A percentile compares a stretch with the other conserved stretches of the same genome.
phyloP scores from a whole-genome alignment of 2,113 vertebrate genomes.

The Probosciger aterrimus region DNA sequence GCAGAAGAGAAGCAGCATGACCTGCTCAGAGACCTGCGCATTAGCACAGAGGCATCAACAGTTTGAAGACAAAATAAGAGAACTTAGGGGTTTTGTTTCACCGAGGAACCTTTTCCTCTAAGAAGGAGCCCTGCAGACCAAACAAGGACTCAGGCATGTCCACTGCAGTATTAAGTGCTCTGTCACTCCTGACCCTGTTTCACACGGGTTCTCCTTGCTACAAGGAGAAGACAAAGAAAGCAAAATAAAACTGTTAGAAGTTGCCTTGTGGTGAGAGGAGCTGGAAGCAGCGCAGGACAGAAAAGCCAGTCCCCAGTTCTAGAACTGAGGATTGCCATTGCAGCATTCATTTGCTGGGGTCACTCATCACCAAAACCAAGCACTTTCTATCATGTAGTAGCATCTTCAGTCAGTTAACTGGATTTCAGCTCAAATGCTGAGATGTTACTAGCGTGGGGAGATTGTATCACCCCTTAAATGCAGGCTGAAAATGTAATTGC shows the following conservation, averaged over 20 bases:
- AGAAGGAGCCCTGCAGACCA: not conserved
- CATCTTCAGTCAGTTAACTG: not conserved
- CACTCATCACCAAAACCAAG: not conserved
- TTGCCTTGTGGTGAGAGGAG: not conserved
- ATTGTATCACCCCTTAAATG: not conserved
- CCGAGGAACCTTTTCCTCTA: not conserved
- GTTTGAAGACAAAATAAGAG: not conserved
- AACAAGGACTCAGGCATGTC: not conserved
- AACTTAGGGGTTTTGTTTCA: not conserved
- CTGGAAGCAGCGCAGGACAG: not conserved
- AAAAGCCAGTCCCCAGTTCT: not conserved
- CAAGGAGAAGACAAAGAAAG: not conserved
- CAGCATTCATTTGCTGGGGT: not conserved
- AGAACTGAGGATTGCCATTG: not conserved
- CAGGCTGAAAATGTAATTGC: not conserved
- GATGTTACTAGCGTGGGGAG: not conserved
- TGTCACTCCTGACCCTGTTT: not conserved
- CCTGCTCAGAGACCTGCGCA: not conserved
- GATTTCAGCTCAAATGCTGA: not conserved
- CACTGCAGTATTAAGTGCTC: not conserved
- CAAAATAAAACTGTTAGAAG: not conserved
- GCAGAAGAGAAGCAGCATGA: not conserved
- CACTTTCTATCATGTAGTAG: not conserved
- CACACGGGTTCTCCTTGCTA: not conserved
- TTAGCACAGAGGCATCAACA: not conserved